Evolutionary conservation across 2,888 invertebrate genomes (phyloP).

Genomic region (Lordiphosa fenestrarum): DNA sequence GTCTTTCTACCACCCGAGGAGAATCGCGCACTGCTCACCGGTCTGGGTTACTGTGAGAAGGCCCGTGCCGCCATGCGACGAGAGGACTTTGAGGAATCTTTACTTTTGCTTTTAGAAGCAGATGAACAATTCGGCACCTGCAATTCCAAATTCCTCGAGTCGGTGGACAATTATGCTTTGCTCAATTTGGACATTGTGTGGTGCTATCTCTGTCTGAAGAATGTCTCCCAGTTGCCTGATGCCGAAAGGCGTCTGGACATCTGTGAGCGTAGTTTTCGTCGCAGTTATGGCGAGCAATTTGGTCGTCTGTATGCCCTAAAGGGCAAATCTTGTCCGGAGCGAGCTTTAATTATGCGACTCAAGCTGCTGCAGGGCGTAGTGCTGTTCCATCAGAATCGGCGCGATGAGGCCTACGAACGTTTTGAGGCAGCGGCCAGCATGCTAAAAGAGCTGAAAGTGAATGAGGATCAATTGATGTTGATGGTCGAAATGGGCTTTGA

Average conservation of each 20-base stretch:
- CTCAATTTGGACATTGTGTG: constrained; percentile 93
- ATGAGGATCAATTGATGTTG: constrained; percentile 81
- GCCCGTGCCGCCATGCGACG: constrained; percentile 86
- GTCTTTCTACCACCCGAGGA: constrained; percentile 87
- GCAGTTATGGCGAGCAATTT: constrained; percentile 85
- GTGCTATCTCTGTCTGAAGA: constrained; percentile 90
- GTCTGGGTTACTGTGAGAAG: constrained; percentile 90
- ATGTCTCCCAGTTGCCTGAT: constrained; percentile 86
- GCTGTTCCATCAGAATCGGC: constrained; percentile 87
- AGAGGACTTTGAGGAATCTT: constrained; percentile 85
- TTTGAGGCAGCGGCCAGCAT: constrained; percentile 85
- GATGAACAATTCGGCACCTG: constrained; percentile 85
- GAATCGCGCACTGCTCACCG: constrained; percentile 86
- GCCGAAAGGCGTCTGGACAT: constrained; percentile 85
- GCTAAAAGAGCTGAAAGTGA: constrained; percentile 84
- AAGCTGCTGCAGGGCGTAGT: constrained; percentile 90
- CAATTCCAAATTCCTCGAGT: constrained; percentile 81
- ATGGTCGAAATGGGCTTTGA: constrained; percentile 86
- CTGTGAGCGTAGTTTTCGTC: constrained; percentile 85
- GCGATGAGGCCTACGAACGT: constrained; percentile 83
- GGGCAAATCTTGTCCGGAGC: constrained; percentile 84
- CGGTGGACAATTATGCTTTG: constrained; percentile 91
- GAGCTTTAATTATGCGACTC: constrained; percentile 88
- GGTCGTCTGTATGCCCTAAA: constrained; percentile 83
- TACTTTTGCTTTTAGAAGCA: constrained; percentile 89